Evolutionary conservation across 2,797 vertebrate species (phyloP).

Genomic region (Balearica regulorum): DNA sequence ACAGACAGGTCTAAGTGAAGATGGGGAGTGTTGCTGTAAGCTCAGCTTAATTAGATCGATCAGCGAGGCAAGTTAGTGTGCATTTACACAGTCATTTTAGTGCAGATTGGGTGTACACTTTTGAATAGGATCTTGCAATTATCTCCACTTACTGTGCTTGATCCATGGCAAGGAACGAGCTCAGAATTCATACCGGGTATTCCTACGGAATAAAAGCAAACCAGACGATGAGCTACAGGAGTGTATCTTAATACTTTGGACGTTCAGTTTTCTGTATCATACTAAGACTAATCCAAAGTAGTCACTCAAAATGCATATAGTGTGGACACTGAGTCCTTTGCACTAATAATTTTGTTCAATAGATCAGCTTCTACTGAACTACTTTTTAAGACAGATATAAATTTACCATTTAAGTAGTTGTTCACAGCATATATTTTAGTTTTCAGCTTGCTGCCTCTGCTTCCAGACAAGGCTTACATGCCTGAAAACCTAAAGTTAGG

Average conservation of each 20-base stretch:
- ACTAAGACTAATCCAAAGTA: not conserved
- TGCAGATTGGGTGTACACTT: not conserved
- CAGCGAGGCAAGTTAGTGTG: not conserved
- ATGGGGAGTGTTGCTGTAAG: not conserved
- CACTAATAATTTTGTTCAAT: not conserved
- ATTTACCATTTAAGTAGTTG: not conserved
- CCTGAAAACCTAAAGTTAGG: not conserved
- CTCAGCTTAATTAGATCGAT: not conserved
- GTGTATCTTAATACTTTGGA: not conserved
- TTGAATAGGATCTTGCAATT: not conserved
- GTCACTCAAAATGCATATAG: not conserved
- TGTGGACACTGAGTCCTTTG: not conserved
- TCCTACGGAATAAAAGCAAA: not conserved
- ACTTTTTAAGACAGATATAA: not conserved
- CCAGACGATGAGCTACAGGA: not conserved
- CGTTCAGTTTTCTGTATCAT: not conserved
- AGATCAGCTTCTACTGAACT: not conserved
- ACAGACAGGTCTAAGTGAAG: not conserved
- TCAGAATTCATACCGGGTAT: not conserved
- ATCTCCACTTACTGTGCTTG: not conserved
- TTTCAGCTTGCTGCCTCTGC: not conserved
- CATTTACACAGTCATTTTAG: not conserved
- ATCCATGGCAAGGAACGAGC: not conserved
- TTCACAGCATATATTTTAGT: not conserved
- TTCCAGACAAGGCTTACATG: not conserved